Conservation (phyloP, 2,888 invertebrate species). For the Drosophila fungiperda region DNA sequence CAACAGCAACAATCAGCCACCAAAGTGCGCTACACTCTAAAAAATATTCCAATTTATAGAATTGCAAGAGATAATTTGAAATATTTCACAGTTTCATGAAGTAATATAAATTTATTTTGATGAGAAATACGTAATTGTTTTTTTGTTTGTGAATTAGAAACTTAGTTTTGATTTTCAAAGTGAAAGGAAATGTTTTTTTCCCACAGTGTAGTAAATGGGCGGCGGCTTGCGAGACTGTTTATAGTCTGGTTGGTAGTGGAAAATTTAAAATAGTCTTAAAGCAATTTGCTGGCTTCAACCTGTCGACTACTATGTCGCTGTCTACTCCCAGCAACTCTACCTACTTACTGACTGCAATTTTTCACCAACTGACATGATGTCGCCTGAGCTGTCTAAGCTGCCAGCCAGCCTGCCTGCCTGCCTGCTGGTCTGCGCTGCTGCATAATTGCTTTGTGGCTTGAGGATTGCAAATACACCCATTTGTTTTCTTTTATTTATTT, state of each 20-base stretch:
- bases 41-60: background rate
- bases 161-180: background rate
- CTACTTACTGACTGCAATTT: slow-evolving; percentile 60
- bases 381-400: slow-evolving; percentile 37
- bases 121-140: background rate
- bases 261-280: slow-evolving; percentile 62
- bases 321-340: slow-evolving; percentile 8
- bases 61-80: background rate
- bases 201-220: background rate
- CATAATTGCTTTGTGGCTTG: slow-evolving; percentile 79
- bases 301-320: slow-evolving; percentile 22
- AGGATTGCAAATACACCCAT: slow-evolving; percentile 53
- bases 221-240: slow-evolving; percentile 1
- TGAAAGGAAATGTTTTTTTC: background rate
- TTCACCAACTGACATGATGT: slow-evolving; percentile 77
- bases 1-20: slow-evolving; percentile 13
- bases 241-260: slow-evolving; percentile 11
- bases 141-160: background rate
- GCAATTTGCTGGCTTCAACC: slow-evolving; percentile 67
- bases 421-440: slow-evolving; percentile 45
- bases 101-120: background rate
- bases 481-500: slow-evolving; percentile 17
- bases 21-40: slow-evolving; percentile 1
- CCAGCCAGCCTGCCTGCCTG: slow-evolving; percentile 6
- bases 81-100: background rate